Evolutionary conservation across 2,797 vertebrate species (phyloP), one percentile per base, ranked within the genome.

Genomic region (Enteromius treurensis): DNA sequence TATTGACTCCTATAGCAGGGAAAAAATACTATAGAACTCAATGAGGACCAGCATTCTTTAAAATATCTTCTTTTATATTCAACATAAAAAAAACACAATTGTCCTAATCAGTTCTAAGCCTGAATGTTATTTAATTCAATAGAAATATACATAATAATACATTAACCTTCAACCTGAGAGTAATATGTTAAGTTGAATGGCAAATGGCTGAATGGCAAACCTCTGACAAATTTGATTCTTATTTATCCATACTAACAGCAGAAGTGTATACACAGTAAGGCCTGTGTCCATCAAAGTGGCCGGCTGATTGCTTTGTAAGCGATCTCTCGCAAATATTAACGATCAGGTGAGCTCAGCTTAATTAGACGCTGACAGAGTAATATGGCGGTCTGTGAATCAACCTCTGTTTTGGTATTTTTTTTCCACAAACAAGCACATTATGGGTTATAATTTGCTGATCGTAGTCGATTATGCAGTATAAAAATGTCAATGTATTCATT

Each of bases 281-380:
- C 58, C 45, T 45, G 73, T n/a, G 62, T 85, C 80, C 79, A 75
- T 85, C 81, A 85, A 81, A 84, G 68, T 5, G 37, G 42, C 80
- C 7, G 78, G 60, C n/a, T 73, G 71, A 84, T 73, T 81, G 77
- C 82, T 73, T 87, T 80, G 84, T 80, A 87, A 89, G 86, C 68
- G 47, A 84, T 76, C 74, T 51, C 69, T 69, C 60, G 40, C 62
- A 80, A 79, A 81, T 85, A 85, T 83, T 82, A 86, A 81, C 77
- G 80, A 86, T 86, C 82, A 86, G 79, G 65, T 81, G 79, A 82
- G 69, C 80, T 88, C 84, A 88, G 87, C 73, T 86, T 88, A 87
- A 89, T 86, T 86, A 84, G 64, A 81, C 32, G 85, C 88, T 86
- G 86, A 87, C 83, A 47, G 34, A 55, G 85, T 65, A 82, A 86